These are phyloP conservation scores for Acridotheres tristis DNA, from an alignment of 2,797 vertebrate genomes.

Conservation along the genomic window DNA sequence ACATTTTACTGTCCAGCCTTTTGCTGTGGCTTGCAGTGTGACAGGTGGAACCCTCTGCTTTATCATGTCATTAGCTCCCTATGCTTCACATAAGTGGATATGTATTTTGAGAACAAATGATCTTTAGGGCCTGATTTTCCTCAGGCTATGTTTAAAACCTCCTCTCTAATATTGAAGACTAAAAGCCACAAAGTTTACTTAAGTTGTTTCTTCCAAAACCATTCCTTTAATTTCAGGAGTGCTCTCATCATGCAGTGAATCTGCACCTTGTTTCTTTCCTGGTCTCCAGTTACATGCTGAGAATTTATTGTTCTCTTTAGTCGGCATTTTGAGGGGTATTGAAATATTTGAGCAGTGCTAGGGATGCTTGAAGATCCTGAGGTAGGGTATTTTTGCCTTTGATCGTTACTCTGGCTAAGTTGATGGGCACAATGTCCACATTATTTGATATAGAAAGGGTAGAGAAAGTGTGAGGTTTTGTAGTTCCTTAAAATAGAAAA, in stretches of 20 bases:
- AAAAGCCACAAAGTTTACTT: neutral
- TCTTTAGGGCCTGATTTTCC: neutral
- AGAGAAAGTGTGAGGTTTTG: neutral
- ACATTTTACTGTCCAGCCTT: neutral
- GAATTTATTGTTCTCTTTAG: neutral
- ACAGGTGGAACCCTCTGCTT: neutral
- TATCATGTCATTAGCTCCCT: accelerated
- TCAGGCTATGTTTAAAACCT: neutral
- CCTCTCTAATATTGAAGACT: neutral
- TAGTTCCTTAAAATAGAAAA: neutral
- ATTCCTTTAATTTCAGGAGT: neutral
- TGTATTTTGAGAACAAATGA: neutral
- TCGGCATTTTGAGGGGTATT: neutral
- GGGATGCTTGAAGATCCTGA: neutral
- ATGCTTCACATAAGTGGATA: neutral
- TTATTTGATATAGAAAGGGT: neutral
- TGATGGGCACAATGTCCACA: neutral
- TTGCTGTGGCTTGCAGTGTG: neutral
- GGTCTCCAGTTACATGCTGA: neutral
- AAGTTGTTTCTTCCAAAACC: neutral
- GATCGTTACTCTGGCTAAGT: neutral
- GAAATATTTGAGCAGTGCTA: neutral
- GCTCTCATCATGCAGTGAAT: neutral
- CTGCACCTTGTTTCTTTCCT: neutral
- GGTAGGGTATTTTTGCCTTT: neutral